phyloP scores from a whole-genome alignment of 1,140 invertebrate genomes.

The Prorops nasuta region DNA sequence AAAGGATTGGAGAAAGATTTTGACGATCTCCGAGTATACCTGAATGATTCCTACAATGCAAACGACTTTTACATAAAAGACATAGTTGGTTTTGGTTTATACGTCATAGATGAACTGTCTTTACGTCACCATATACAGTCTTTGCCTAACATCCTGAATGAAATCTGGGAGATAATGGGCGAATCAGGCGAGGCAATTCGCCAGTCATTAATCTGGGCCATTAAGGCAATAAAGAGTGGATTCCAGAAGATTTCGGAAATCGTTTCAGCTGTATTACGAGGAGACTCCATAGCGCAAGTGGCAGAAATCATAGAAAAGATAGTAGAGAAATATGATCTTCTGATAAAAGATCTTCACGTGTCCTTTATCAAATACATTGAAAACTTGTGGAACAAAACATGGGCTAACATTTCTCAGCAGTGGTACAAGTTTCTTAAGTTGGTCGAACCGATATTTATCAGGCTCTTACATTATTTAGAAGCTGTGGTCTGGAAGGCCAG shows the following conservation, averaged over 20 bases:
- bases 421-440: slow-evolving; percentile 70
- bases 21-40: slow-evolving; percentile 65
- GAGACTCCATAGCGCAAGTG: slow-evolving; percentile 69
- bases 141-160: slow-evolving; percentile 74
- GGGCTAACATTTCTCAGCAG: slow-evolving; percentile 62
- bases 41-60: slow-evolving; percentile 74
- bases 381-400: slow-evolving; percentile 67
- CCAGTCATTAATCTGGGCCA: slow-evolving; percentile 71
- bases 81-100: slow-evolving; percentile 66
- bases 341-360: slow-evolving; percentile 75
- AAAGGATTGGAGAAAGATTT: slow-evolving; percentile 72
- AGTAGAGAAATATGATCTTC: slow-evolving; percentile 74
- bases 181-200: slow-evolving; percentile 75
- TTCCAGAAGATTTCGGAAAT: slow-evolving; percentile 70
- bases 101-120: slow-evolving; percentile 73
- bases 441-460: slow-evolving; percentile 75
- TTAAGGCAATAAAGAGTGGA: slow-evolving; percentile 70
- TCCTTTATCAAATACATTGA: slow-evolving; percentile 74
- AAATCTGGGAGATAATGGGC: slow-evolving; percentile 81
- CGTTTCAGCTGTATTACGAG: slow-evolving; percentile 66
- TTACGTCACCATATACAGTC: slow-evolving; percentile 75
- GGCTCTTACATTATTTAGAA: slow-evolving; percentile 72
- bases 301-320: slow-evolving; percentile 66
- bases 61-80: slow-evolving; percentile 84
- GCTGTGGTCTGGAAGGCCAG: slow-evolving; percentile 70